Evolutionary conservation across 2,113 vertebrate species (phyloP).

Genomic region (Podocnemis expansa): DNA sequence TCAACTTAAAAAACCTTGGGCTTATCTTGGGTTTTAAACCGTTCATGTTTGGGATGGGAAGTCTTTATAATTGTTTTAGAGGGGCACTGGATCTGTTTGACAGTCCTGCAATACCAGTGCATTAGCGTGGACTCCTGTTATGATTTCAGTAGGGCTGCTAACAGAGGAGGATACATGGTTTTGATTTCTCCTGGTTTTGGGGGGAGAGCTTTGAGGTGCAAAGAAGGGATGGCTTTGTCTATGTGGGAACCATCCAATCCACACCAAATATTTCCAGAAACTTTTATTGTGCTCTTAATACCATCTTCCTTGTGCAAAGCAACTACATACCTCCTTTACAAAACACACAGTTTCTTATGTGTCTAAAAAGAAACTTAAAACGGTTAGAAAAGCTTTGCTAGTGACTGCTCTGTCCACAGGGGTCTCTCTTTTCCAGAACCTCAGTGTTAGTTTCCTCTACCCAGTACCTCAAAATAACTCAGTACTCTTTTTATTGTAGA

Average conservation of each 20-base stretch:
- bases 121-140: rapidly evolving
- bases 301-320: not conserved
- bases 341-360: not conserved
- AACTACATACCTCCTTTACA: not conserved
- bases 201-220: not conserved
- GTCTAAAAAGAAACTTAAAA: rapidly evolving
- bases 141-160: not conserved
- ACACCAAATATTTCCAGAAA: not conserved
- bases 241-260: not conserved
- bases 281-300: not conserved
- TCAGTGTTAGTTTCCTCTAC: not conserved
- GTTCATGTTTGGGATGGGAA: not conserved
- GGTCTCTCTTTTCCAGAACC: not conserved
- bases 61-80: constrained; percentile 7
- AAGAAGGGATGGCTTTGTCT: not conserved
- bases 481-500: not conserved
- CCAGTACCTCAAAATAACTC: not conserved
- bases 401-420: not conserved
- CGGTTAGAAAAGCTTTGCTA: not conserved
- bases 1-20: rapidly evolving
- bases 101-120: not conserved
- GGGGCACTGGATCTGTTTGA: not conserved
- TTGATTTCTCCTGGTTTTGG: not conserved
- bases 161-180: not conserved
- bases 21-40: not conserved